Evolutionary conservation across 2,888 invertebrate species (phyloP), one percentile per base, ranked within the genome.

Genomic region (Drosophila rellima): DNA sequence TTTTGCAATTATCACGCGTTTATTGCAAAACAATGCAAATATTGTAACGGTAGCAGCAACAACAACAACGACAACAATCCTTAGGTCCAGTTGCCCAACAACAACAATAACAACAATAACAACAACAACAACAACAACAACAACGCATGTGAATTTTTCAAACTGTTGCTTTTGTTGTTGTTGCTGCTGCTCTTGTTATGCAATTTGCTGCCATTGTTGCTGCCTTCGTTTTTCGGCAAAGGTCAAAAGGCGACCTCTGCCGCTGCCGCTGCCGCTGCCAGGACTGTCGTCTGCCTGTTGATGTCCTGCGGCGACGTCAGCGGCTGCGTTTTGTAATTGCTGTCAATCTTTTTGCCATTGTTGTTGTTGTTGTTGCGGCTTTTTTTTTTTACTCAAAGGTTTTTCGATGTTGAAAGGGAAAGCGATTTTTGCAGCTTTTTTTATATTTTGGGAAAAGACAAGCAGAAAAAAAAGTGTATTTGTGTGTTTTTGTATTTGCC

Each of bases 21-120:
- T 84, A 85, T 85, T 81, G 88, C 88, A 79, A 85, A 88, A 85
- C 88, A 88, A 85, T 88, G 88, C 88, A 86, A 86, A 79, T 79
- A 80, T 69, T 77, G 79, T 71, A 67, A 76, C 64, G 62, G 65
- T 62, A 59, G 40, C 76, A 48, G 20, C 45, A 60, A 2, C 59
- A 61, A 23, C 64, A 61, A 11, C 67, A 72, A 35, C 45, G 40
- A 17, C 61, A 65, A 33, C 48, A 44, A 40, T 48, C 3, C 26
- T 5, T 33, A 56, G 45, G 56, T 42, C 50, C 61, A 62, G 54
- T 68, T 73, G 33, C 8, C 33, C 37, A 60, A 18, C n/a, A n/a
- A n/a, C n/a, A n/a, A n/a, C n/a, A n/a, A n/a, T 62, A 59, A 37
- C 76, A 48, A 18, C 45, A 60, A 2, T 55, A 61, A 23, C 64